Conservation (phyloP, 2,113 vertebrate genomes). For the Equus quagga region DNA sequence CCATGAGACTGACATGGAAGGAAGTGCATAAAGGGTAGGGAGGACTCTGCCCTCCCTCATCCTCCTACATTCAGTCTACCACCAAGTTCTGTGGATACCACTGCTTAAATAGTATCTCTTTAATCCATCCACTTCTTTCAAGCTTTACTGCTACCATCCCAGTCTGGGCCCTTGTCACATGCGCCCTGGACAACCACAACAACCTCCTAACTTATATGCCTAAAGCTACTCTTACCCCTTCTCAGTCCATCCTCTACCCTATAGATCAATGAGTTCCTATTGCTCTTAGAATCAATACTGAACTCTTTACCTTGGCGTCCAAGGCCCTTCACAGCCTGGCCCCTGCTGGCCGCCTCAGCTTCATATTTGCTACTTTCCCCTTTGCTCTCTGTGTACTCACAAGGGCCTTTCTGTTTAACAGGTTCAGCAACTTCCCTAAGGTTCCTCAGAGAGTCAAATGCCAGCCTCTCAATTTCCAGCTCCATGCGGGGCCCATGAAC, state of each 20-base stretch:
- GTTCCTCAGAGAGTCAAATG: conserved; percentile 50
- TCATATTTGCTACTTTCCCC: conserved; percentile 49
- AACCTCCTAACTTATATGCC: not conserved
- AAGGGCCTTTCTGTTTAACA: conserved; percentile 71
- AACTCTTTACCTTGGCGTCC: not conserved
- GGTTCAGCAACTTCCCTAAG: conserved; percentile 79
- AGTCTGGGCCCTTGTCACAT: not conserved
- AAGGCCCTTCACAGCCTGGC: not conserved
- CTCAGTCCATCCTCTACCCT: not conserved
- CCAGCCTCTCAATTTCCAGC: conserved; percentile 55
- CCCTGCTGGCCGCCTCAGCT: not conserved
- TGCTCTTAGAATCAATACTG: not conserved
- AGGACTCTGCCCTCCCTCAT: not conserved
- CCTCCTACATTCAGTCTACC: no score
- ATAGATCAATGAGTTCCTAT: not conserved
- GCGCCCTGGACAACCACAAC: not conserved
- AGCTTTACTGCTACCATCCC: not conserved
- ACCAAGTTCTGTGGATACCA: not conserved
- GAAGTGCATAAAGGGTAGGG: not conserved
- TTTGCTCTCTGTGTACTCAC: conserved; percentile 34
- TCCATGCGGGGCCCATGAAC: not conserved
- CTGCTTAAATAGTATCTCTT: not conserved
- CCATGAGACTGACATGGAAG: not conserved
- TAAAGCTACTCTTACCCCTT: not conserved
- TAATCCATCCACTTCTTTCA: not conserved